Evolutionary conservation across 2,113 vertebrate genomes (phyloP).

Genomic region (Pagrus major): DNA sequence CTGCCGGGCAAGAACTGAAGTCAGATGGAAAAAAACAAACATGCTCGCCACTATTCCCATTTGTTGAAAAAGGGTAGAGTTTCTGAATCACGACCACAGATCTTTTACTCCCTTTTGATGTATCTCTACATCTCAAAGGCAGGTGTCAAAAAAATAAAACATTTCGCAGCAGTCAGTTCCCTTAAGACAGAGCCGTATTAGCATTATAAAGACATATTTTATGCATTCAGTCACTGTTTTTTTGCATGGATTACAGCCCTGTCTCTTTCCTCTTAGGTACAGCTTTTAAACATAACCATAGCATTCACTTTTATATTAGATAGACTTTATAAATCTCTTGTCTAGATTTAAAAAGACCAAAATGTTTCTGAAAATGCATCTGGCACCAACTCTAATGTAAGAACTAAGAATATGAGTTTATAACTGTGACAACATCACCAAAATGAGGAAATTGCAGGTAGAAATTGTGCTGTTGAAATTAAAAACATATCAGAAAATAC

Average conservation of each 20-base stretch:
- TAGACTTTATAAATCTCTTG: neutral
- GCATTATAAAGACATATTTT: neutral
- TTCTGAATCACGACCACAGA: neutral
- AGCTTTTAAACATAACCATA: neutral
- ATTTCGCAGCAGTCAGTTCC: neutral
- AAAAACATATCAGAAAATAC: neutral
- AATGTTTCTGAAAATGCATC: neutral
- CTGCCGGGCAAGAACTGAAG: neutral
- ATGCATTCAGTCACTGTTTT: conserved; percentile 16
- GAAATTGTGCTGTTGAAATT: neutral
- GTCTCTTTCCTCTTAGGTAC: neutral
- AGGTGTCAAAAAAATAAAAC: neutral
- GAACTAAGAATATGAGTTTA: neutral
- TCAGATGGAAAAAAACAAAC: neutral
- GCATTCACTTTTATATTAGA: neutral
- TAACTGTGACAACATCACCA: neutral
- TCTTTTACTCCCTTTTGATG: neutral
- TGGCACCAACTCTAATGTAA: neutral
- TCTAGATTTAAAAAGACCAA: neutral
- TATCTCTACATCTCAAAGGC: neutral
- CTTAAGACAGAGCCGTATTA: neutral
- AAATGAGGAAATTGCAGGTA: neutral
- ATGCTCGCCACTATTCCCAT: neutral
- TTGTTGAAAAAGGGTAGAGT: neutral
- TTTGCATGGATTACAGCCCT: neutral